Conservation (phyloP, 2,113 vertebrate species). For the Thalassoma bifasciatum region DNA sequence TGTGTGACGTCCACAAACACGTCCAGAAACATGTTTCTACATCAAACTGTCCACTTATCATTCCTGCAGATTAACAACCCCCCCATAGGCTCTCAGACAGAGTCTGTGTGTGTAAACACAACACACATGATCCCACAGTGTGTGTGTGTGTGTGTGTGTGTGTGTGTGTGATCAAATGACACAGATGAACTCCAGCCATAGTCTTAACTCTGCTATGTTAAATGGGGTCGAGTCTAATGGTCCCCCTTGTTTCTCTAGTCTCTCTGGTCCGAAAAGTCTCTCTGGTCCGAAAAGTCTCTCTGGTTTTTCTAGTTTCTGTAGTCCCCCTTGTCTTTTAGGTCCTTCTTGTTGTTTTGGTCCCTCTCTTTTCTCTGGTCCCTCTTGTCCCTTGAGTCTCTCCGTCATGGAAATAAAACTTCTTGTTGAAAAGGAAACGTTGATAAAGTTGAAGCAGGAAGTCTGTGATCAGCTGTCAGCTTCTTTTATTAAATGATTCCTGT, state of each 20-base stretch:
- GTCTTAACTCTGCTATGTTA: neutral
- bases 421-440: neutral
- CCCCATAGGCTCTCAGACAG: neutral
- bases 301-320: no score
- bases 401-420: no score
- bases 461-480: slow-evolving; percentile 1
- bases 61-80: neutral
- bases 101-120: neutral
- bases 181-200: no score
- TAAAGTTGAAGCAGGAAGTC: neutral
- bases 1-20: neutral
- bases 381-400: no score
- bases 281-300: no score
- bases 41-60: slow-evolving; percentile 8
- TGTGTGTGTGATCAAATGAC: neutral
- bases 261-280: no score
- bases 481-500: slow-evolving; percentile 25
- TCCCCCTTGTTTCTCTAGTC: no score
- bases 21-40: neutral
- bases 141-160: slow-evolving; percentile 1
- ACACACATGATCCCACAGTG: neutral
- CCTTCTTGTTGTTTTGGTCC: no score
- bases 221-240: no score
- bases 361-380: no score
- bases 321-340: no score